Evolutionary conservation across 2,113 vertebrate genomes (phyloP).

Genomic region (Alces alces): DNA sequence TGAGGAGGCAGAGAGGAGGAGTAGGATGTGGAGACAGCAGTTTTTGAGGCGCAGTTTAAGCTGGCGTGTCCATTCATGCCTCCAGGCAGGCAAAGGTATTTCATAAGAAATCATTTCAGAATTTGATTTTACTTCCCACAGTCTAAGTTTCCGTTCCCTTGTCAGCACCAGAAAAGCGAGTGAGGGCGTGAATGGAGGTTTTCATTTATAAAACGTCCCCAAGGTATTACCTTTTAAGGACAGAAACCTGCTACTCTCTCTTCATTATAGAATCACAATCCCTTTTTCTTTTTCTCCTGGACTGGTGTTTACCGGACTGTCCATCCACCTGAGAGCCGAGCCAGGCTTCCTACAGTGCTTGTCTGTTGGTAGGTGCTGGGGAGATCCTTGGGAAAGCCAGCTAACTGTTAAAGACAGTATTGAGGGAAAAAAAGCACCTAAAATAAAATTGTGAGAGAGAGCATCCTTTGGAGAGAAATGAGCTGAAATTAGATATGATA

Average conservation of each 20-base stretch:
- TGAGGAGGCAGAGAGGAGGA: accelerated
- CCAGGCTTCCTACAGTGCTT: accelerated
- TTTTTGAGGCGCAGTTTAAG: not conserved
- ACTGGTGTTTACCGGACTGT: accelerated
- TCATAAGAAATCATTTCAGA: not conserved
- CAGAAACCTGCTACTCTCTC: not conserved
- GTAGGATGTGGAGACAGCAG: no score
- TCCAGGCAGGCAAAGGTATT: not conserved
- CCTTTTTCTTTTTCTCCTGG: no score
- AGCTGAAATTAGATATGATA: conserved; percentile 31
- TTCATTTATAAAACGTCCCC: accelerated
- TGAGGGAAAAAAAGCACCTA: conserved; percentile 30
- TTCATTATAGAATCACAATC: not conserved
- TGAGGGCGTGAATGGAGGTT: not conserved
- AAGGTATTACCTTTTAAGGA: not conserved
- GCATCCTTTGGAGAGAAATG: conserved; percentile 51
- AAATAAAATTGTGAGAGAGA: conserved; percentile 60
- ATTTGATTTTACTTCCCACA: not conserved
- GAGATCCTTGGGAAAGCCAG: not conserved
- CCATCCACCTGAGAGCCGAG: not conserved
- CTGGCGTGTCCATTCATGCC: not conserved
- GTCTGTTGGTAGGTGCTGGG: not conserved
- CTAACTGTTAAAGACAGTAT: not conserved
- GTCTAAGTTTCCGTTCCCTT: not conserved
- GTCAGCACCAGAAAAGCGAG: not conserved